Evolutionary conservation across 2,888 invertebrate genomes (phyloP).

Genomic region (Synergus umbraculus): DNA sequence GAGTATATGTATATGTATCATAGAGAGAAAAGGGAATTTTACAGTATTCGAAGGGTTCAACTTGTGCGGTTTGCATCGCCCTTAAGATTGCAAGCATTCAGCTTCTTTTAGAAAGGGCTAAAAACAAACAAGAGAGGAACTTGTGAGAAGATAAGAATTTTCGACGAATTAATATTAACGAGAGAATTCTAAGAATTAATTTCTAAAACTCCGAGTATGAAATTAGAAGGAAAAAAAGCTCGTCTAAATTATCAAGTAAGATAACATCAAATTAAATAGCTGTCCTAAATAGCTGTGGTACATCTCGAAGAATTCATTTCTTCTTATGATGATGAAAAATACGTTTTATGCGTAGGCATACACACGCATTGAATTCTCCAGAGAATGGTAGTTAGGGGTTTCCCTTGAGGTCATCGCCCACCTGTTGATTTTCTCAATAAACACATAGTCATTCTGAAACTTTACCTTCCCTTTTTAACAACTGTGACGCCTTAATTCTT

Average conservation of each 20-base stretch:
- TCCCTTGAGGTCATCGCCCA: constrained; percentile 60
- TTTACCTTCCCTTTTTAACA: neutral
- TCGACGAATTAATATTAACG: neutral
- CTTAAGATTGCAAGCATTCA: neutral
- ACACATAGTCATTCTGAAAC: neutral
- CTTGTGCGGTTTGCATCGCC: neutral
- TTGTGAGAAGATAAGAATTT: neutral
- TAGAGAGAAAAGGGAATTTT: neutral
- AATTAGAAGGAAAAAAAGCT: neutral
- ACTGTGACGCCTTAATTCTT: neutral
- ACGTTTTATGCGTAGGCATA: constrained; percentile 60
- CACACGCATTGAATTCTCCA: constrained; percentile 59
- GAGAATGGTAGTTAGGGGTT: constrained; percentile 1
- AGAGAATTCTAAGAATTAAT: neutral
- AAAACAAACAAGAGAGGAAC: neutral
- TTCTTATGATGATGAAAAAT: constrained; percentile 18
- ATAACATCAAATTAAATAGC: neutral
- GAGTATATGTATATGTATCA: neutral
- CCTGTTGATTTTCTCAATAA: constrained; percentile 57
- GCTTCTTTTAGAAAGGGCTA: neutral
- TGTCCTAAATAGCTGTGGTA: neutral
- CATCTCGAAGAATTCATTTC: neutral
- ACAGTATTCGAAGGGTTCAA: neutral
- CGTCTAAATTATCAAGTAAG: neutral
- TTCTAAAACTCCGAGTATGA: neutral